A percentile compares a stretch with the other conserved stretches of the same genome.
Evolutionary conservation across 2,888 invertebrate genomes (phyloP).

Genomic region (Dryomyza anilis): DNA sequence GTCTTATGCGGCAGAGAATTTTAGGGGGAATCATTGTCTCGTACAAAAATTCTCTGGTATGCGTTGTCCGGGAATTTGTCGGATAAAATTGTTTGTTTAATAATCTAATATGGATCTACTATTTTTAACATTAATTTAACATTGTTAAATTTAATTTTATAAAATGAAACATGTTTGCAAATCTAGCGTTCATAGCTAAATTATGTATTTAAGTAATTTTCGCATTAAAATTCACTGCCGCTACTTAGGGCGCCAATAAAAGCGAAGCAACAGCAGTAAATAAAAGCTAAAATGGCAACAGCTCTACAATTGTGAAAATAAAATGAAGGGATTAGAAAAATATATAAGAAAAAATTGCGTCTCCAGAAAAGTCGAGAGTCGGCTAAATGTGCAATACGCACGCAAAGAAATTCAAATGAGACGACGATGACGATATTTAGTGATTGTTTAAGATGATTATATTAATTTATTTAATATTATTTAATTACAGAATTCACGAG

Average conservation of each 20-base stretch:
- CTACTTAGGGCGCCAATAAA: not conserved
- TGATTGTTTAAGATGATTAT: not conserved
- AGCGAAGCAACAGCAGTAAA: not conserved
- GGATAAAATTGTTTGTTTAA: no score
- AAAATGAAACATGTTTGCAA: no score
- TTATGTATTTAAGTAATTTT: not conserved
- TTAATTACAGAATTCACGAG: constrained; percentile 53
- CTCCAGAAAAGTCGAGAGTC: not conserved
- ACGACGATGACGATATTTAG: not conserved
- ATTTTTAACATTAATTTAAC: no score
- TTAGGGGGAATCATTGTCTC: no score
- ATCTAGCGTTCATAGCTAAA: not conserved
- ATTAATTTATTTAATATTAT: not conserved
- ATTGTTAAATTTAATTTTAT: no score
- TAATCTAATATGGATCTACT: no score
- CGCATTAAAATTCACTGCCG: not conserved
- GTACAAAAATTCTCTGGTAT: no score
- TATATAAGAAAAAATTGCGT: not conserved
- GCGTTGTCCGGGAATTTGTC: no score
- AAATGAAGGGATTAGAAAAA: not conserved
- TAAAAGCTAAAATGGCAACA: not conserved
- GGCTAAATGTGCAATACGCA: not conserved
- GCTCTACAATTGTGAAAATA: not conserved
- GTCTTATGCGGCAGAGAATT: no score
- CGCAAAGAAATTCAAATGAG: not conserved